A percentile compares a stretch with the other conserved stretches of the same genome.
These are phyloP conservation scores for Lophius americanus DNA, from an alignment of 2,797 vertebrate species.

Conservation along the genomic window DNA sequence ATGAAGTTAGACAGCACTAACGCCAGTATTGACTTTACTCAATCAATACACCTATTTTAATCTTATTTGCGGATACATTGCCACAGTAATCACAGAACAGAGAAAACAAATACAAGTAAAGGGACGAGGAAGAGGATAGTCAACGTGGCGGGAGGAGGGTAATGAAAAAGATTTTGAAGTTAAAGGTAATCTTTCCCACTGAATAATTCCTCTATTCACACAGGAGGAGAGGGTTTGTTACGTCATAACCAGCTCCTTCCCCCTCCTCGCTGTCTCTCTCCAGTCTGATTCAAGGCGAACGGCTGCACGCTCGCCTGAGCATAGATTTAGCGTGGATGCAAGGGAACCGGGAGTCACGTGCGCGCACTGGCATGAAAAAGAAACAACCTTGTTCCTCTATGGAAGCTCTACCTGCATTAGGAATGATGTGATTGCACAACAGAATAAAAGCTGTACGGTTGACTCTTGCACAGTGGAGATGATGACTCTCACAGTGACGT, in stretches of 20 bases:
- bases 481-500: slow-evolving; percentile 12
- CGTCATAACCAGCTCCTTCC: slow-evolving; percentile 57
- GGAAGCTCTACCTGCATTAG: slow-evolving; percentile 26
- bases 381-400: slow-evolving; percentile 38
- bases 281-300: slow-evolving; percentile 61
- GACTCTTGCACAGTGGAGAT: slow-evolving; percentile 12
- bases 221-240: slow-evolving; percentile 46
- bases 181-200: slow-evolving; percentile 55
- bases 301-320: slow-evolving; percentile 47
- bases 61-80: slow-evolving; percentile 9
- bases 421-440: slow-evolving; percentile 26
- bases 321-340: slow-evolving; percentile 66
- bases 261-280: slow-evolving; percentile 31
- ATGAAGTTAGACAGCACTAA: no score
- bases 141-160: slow-evolving; percentile 11
- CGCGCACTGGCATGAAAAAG: slow-evolving; percentile 31
- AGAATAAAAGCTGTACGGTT: slow-evolving; percentile 18
- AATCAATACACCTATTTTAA: slow-evolving; percentile 1
- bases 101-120: neutral
- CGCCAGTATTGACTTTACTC: neutral
- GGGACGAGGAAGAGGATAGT: neutral
- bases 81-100: slow-evolving; percentile 13
- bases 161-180: slow-evolving; percentile 36
- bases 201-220: slow-evolving; percentile 53
- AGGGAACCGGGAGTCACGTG: slow-evolving; percentile 63